A percentile compares a stretch with the other conserved stretches of the same genome.
Conservation (phyloP, 2,113 vertebrate species). For the Desmodus rotundus region DNA sequence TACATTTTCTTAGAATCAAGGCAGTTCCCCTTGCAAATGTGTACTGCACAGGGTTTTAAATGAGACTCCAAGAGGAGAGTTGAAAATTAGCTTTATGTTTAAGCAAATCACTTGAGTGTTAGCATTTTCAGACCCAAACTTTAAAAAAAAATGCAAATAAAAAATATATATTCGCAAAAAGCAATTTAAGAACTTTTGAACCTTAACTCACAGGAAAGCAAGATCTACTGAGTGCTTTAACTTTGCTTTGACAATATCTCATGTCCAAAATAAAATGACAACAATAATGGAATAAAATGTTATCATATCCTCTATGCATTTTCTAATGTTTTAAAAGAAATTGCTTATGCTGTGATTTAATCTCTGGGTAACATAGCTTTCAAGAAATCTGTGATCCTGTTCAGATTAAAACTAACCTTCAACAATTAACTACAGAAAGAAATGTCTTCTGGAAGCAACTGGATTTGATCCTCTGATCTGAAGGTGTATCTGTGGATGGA, state of each 20-base stretch:
- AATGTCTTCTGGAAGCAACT: background rate
- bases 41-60: slow-evolving; percentile 36
- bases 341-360: background rate
- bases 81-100: slow-evolving; percentile 77
- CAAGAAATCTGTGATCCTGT: background rate
- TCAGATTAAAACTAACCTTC: slow-evolving; percentile 16
- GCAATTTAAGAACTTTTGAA: slow-evolving; percentile 68
- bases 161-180: slow-evolving; percentile 37
- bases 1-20: slow-evolving; percentile 46
- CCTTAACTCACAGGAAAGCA: slow-evolving; percentile 39
- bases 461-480: background rate
- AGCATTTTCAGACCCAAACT: slow-evolving; percentile 68
- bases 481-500: background rate
- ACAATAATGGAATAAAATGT: background rate
- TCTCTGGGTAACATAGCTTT: background rate
- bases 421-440: background rate
- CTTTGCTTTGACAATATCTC: slow-evolving; percentile 28
- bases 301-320: background rate
- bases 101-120: slow-evolving; percentile 70
- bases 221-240: background rate
- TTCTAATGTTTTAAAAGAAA: slow-evolving; percentile 40
- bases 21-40: slow-evolving; percentile 37
- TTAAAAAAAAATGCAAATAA: slow-evolving; percentile 55
- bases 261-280: background rate
- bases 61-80: slow-evolving; percentile 63